Percentiles rank a stretch among this genome's conserved stretches.
These are phyloP conservation scores for Neodiprion virginianus DNA, from an alignment of 1,140 invertebrate genomes.

Conservation along the genomic window DNA sequence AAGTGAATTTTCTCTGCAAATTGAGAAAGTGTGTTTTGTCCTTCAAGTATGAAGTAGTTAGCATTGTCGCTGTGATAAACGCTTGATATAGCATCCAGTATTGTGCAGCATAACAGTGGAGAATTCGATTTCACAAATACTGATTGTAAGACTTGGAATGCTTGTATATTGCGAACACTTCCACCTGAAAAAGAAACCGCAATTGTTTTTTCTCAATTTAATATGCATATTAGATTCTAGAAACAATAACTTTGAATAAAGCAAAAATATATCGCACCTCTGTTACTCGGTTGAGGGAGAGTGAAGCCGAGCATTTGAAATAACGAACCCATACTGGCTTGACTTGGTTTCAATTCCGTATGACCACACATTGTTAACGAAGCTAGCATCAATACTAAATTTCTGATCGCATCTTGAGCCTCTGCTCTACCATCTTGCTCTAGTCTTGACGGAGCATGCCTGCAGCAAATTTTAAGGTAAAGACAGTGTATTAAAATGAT, in stretches of 20 bases:
- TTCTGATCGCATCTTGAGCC: slow-evolving; percentile 88
- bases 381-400: slow-evolving; percentile 91
- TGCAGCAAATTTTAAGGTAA: slow-evolving; percentile 29
- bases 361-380: slow-evolving; percentile 94
- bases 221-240: neutral
- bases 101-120: slow-evolving; percentile 83
- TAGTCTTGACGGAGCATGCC: slow-evolving; percentile 67
- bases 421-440: slow-evolving; percentile 80
- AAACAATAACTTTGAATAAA: neutral
- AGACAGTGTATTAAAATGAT: slow-evolving; percentile 23
- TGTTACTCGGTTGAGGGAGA: slow-evolving; percentile 86
- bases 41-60: slow-evolving; percentile 98
- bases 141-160: slow-evolving; percentile 93
- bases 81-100: slow-evolving; percentile 94
- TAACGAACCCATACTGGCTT: slow-evolving; percentile 84
- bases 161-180: slow-evolving; percentile 92
- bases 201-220: slow-evolving; percentile 13
- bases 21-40: slow-evolving; percentile 93
- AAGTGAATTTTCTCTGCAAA: slow-evolving; percentile 95
- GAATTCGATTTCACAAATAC: slow-evolving; percentile 92
- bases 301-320: slow-evolving; percentile 94
- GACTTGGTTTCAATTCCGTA: slow-evolving; percentile 84
- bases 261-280: slow-evolving; percentile 67
- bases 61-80: slow-evolving; percentile 98
- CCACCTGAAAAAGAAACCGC: slow-evolving; percentile 56